A percentile compares a stretch with the other conserved stretches of the same genome.
These are phyloP conservation scores for Drosophila seclusa DNA, from an alignment of 2,888 invertebrate species.

Conservation along the genomic window DNA sequence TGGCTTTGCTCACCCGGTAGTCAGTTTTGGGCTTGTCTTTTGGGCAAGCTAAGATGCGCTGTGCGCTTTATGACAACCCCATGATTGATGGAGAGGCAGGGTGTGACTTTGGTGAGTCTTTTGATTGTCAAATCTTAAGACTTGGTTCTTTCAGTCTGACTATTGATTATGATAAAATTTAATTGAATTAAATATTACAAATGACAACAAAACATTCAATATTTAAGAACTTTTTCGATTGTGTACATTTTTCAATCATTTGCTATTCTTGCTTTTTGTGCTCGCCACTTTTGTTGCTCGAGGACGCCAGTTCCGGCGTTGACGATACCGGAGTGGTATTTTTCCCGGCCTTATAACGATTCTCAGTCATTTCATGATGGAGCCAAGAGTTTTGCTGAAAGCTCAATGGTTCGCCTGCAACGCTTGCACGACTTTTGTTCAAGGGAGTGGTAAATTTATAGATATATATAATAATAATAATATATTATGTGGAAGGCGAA, in stretches of 20 bases:
- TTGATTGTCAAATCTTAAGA: constrained; percentile 13
- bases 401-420: not conserved
- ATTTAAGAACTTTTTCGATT: not conserved
- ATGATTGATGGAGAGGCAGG: constrained; percentile 66
- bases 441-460: not conserved
- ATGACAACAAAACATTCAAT: constrained; percentile 22
- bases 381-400: not conserved
- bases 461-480: not conserved
- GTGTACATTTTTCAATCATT: not conserved
- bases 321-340: not conserved
- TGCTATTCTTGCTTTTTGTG: constrained; percentile 22
- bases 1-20: constrained; percentile 55
- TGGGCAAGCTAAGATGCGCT: constrained; percentile 45
- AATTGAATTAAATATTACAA: constrained; percentile 4
- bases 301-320: not conserved
- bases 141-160: not conserved
- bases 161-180: not conserved
- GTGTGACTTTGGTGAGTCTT: constrained; percentile 41
- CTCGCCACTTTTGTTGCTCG: not conserved
- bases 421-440: not conserved
- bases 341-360: too few relatives aligned
- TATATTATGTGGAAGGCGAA: not conserved
- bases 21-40: constrained; percentile 20
- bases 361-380: not conserved
- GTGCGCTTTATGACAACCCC: constrained; percentile 25